A percentile compares a stretch with the other conserved stretches of the same genome.
These are phyloP conservation scores for Rhea americana DNA, from an alignment of 2,113 vertebrate species.

Conservation along the genomic window DNA sequence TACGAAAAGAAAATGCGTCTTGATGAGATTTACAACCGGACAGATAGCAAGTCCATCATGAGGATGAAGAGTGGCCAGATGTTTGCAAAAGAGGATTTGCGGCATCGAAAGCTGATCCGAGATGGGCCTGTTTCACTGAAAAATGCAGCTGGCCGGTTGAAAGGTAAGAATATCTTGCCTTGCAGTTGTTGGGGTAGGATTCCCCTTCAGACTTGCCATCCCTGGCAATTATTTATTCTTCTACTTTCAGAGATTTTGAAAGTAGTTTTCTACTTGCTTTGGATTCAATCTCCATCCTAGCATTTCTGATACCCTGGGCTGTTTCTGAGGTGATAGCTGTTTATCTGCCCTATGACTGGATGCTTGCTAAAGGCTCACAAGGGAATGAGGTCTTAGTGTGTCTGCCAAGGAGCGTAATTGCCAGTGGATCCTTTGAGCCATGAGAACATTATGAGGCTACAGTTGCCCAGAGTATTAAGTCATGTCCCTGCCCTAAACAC, in stretches of 20 bases:
- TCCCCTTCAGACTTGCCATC: neutral
- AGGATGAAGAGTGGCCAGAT: constrained; percentile 96
- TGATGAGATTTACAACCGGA: constrained; percentile 88
- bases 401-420: neutral
- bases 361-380: neutral
- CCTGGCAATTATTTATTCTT: neutral
- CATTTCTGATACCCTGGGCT: neutral
- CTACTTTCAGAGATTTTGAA: neutral
- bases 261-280: neutral
- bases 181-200: neutral
- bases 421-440: neutral
- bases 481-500: fast-evolving
- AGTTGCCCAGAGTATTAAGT: neutral
- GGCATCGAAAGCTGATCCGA: constrained; percentile 87
- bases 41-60: constrained; percentile 95
- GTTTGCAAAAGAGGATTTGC: constrained; percentile 92
- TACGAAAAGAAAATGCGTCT: constrained; percentile 91
- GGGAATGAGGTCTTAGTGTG: neutral
- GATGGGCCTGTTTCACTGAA: constrained; percentile 90
- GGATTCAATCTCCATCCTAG: fast-evolving
- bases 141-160: constrained; percentile 82
- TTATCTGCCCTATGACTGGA: neutral
- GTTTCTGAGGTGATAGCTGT: neutral
- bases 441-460: fast-evolving
- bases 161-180: constrained; percentile 77